Evolutionary conservation across 2,113 vertebrate species (phyloP).

Genomic region (Poecile atricapillus): DNA sequence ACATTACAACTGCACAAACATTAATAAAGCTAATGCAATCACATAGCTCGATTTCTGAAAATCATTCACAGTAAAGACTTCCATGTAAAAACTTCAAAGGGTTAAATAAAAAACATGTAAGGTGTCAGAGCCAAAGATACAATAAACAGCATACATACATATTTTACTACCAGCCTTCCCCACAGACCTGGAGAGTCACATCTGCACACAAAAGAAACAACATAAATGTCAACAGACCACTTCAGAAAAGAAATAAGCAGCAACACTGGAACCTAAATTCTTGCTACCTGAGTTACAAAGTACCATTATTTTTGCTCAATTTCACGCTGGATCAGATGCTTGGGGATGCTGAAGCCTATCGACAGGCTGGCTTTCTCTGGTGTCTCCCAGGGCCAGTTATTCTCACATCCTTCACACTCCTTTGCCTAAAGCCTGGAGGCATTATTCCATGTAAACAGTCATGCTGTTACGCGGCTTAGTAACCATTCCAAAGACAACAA

Average conservation of each 20-base stretch:
- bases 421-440: conserved; percentile 29
- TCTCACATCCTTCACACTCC: background rate
- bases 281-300: conserved; percentile 2
- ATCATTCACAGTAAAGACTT: background rate
- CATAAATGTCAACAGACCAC: background rate
- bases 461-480: background rate
- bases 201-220: background rate
- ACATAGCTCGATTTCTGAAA: background rate
- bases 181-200: background rate
- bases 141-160: background rate
- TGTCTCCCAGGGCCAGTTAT: conserved; percentile 14
- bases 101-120: background rate
- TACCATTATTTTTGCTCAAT: background rate
- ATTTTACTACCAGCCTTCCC: background rate
- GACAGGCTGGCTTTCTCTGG: background rate
- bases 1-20: background rate
- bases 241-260: conserved; percentile 25
- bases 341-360: background rate
- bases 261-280: background rate
- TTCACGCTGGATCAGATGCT: conserved; percentile 6
- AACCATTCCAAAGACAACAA: conserved; percentile 38
- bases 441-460: conserved; percentile 20
- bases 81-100: background rate
- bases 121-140: background rate
- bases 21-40: background rate